Evolutionary conservation across 2,113 vertebrate genomes (phyloP), one percentile per base, ranked within the genome.

Genomic region (Monopterus albus): DNA sequence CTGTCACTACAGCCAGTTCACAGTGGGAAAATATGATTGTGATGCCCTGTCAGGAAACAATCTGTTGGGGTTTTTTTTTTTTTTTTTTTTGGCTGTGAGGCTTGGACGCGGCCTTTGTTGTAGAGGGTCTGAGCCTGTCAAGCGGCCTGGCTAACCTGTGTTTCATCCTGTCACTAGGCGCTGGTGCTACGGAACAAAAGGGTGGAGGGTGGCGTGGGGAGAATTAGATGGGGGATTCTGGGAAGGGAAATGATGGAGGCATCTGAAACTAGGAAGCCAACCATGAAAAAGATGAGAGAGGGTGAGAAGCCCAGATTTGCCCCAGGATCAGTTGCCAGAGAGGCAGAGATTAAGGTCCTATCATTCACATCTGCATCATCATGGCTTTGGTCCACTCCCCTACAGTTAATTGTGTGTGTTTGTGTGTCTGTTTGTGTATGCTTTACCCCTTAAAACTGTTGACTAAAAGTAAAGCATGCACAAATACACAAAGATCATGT

Each of bases 311-410:
- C 53, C 49, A 74, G 77, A 85, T 90, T 91, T 91, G 91, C 88
- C 89, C 60, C 21, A 38, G 72, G 86, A 92, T 90, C 90, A 91
- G 78, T 90, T 85, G 23, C 57, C 25, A 52, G 81, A 72, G 83
- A 72, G 61, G 72, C 72, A 79, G 61, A 88, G 89, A 90, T 91
- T 91, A 89, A 82, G 86, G 72, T 79, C 72, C 88, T 73, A 85
- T 86, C 78, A 88, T 85, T 84, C 79, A 79, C 80, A 50, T 79
- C 82, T 86, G 85, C 75, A 81, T 81, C 81, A 80, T 86, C 70
- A 73, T 60, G 51, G 79, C 57, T 78, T 83, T 84, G 62, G 60
- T 45, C 63, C 63, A n/a, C 35, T 33, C 66, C 45, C 61, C 42
- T 68, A 10, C 60, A 55, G 58, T 59, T 75, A 57, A 72, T 57